Conservation (phyloP, 1,140 invertebrate genomes). For the Diuraphis noxia region DNA sequence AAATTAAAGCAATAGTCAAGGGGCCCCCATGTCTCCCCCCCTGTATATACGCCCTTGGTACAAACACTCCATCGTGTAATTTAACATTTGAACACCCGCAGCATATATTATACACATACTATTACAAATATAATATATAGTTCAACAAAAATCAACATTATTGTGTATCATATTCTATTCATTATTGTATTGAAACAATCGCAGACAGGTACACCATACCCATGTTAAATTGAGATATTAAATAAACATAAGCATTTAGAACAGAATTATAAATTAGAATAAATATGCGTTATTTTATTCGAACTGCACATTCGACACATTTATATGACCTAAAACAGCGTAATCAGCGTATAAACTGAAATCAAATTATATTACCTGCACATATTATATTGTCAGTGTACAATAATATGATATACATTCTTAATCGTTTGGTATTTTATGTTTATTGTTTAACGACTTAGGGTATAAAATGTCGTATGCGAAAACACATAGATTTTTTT, state of each 20-base stretch:
- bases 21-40: background rate
- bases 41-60: background rate
- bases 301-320: background rate
- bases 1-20: no score
- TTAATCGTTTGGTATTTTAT: background rate
- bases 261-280: background rate
- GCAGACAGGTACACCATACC: background rate
- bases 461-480: background rate
- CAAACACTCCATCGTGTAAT: background rate
- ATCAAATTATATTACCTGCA: background rate
- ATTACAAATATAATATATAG: background rate
- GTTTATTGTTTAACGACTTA: background rate
- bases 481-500: conserved; percentile 10
- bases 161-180: no score
- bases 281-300: background rate
- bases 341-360: background rate
- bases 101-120: no score
- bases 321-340: no score
- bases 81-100: background rate
- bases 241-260: background rate
- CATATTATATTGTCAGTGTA: background rate
- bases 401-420: background rate
- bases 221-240: background rate
- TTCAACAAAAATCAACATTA: background rate
- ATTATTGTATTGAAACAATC: background rate